phyloP scores from a whole-genome alignment of 2,797 vertebrate genomes.

The Setipinna tenuifilis region DNA sequence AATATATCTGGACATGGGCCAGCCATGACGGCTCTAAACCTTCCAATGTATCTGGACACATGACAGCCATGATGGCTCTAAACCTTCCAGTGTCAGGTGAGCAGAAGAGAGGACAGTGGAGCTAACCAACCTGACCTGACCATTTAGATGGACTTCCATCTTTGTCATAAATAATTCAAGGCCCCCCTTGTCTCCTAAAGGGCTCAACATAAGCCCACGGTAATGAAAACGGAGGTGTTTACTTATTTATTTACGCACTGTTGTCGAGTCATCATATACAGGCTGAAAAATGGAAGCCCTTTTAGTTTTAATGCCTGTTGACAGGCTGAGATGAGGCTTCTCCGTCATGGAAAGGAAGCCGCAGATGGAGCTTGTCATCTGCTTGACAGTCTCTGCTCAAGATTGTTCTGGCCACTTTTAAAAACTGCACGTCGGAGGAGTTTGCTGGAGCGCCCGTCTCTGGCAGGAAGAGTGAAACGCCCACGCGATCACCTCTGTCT shows the following conservation, averaged over 20 bases:
- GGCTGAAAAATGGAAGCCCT: constrained; percentile 16
- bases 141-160: constrained; percentile 26
- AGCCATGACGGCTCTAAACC: constrained; percentile 7
- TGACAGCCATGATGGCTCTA: no score
- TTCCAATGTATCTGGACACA: neutral
- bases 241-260: constrained; percentile 8
- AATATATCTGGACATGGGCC: neutral
- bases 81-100: neutral
- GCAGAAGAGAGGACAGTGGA: neutral
- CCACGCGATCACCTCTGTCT: neutral
- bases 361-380: neutral
- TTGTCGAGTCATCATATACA: neutral
- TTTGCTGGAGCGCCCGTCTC: neutral
- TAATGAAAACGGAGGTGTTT: constrained; percentile 21
- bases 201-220: constrained; percentile 27
- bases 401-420: neutral
- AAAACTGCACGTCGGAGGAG: neutral
- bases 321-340: constrained; percentile 16
- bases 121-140: neutral
- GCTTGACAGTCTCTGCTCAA: neutral
- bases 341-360: neutral
- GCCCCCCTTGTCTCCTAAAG: constrained; percentile 5
- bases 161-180: constrained; percentile 36
- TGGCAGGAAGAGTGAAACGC: neutral
- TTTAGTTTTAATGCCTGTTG: constrained; percentile 32